phyloP scores from a whole-genome alignment of 1,140 invertebrate genomes.

The Drosophila obscura region DNA sequence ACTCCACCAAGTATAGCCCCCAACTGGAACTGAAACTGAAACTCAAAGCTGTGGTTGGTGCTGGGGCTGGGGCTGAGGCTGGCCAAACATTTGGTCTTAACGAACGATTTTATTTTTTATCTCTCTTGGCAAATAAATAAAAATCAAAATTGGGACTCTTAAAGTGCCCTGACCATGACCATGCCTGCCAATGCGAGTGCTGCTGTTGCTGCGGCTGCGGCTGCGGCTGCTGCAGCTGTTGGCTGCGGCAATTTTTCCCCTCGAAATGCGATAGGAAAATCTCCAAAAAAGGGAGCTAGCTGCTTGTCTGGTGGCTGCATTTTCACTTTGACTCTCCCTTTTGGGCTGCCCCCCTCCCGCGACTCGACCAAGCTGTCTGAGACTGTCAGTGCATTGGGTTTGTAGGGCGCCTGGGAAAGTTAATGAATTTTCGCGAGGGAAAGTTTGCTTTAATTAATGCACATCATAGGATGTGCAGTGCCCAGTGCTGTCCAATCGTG shows the following conservation, averaged over 20 bases:
- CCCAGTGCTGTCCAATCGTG: not conserved
- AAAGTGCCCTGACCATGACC: conserved; percentile 50
- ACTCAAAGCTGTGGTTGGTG: not conserved
- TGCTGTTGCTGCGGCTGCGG: conserved; percentile 18
- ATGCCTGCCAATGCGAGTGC: conserved; percentile 13
- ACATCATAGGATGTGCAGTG: conserved; percentile 34
- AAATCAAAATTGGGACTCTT: conserved; percentile 56
- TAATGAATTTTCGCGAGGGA: conserved; percentile 55
- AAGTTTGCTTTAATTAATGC: conserved; percentile 61
- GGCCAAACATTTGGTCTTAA: conserved; percentile 37
- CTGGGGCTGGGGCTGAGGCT: not conserved
- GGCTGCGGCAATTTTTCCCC: conserved; percentile 15
- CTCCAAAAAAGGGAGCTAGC: conserved; percentile 33
- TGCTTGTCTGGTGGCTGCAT: conserved; percentile 13
- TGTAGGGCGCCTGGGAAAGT: conserved; percentile 57
- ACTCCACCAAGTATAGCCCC: conserved; percentile 1
- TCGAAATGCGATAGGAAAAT: conserved; percentile 31
- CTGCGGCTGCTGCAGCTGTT: conserved; percentile 29
- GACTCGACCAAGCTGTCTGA: too few relatives aligned
- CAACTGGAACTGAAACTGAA: not conserved
- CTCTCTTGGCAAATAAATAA: conserved; percentile 54
- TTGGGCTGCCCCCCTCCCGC: conserved; percentile 7
- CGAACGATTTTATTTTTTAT: conserved; percentile 49
- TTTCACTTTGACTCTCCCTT: conserved; percentile 45
- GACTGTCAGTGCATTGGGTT: conserved; percentile 44